Evolutionary conservation across 1,140 invertebrate genomes (phyloP), one percentile per base, ranked within the genome.

Genomic region (Helicoverpa armigera): DNA sequence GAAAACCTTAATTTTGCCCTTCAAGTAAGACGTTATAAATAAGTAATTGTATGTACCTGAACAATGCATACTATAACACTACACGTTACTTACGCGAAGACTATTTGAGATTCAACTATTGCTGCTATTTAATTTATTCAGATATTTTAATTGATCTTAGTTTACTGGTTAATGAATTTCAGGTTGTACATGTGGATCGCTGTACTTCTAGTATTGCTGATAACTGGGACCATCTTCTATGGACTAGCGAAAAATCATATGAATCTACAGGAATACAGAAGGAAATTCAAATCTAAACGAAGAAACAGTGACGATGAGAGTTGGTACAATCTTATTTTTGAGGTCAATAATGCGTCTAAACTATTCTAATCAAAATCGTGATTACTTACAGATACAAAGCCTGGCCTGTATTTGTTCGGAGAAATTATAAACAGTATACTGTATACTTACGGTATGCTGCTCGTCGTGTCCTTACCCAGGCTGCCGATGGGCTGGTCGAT

Each of bases 1-100:
- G 97, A 97, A 97, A 91, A 97, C 98, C 4, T 93, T 98, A 7
- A 97, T 98, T 83, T 88, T 97, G 73, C 98, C 98, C 0, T 98
- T 98, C 82, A 97, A 96, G 97, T 97, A 95, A 91, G 89, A 84
- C 76, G 16, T 23, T 23, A 23, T 23, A 23, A 23, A 23, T n/a
- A n/a, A n/a, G n/a, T n/a, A n/a, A n/a, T n/a, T n/a, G n/a, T n/a
- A n/a, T n/a, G n/a, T n/a, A n/a, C n/a, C n/a, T n/a, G n/a, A n/a
- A n/a, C n/a, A n/a, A n/a, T n/a, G n/a, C n/a, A n/a, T n/a, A n/a
- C n/a, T n/a, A n/a, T n/a, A n/a, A n/a, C n/a, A n/a, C n/a, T n/a
- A n/a, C n/a, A n/a, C 23, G 23, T 23, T 23, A 23, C 23, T 2
- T 23, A 23, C 23, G 23, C 23, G 23, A 23, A 23, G 23, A 23